These are phyloP conservation scores for Sycophila texana DNA, from an alignment of 2,888 invertebrate species.

Conservation along the genomic window DNA sequence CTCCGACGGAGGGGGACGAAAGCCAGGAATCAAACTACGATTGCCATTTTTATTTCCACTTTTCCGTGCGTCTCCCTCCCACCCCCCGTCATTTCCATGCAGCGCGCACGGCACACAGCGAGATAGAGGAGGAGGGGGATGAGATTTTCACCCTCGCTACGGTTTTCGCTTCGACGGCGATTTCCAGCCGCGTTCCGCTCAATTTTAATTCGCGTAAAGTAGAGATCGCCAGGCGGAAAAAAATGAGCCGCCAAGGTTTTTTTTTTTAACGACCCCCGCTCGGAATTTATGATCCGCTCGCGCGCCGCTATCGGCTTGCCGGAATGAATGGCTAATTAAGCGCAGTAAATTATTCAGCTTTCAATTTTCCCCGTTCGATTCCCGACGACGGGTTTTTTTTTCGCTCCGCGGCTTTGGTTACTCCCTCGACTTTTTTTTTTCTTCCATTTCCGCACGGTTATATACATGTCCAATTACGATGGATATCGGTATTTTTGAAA, in stretches of 20 bases:
- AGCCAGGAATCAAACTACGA: constrained; percentile 70
- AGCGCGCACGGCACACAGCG: constrained; percentile 40
- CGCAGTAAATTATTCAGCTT: constrained; percentile 45
- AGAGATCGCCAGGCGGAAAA: constrained; percentile 49
- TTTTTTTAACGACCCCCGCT: neutral
- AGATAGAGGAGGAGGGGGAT: too few relatives aligned
- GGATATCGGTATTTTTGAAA: constrained; percentile 21
- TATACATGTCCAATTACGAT: constrained; percentile 45
- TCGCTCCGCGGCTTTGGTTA: neutral
- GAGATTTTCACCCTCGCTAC: constrained; percentile 38
- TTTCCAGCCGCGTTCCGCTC: constrained; percentile 59
- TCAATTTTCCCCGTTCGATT: constrained; percentile 52
- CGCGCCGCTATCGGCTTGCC: neutral
- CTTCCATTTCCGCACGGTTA: neutral
- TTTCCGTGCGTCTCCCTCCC: constrained; percentile 51
- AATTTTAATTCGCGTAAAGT: constrained; percentile 68
- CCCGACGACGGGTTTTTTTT: neutral
- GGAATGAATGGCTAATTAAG: constrained; percentile 51
- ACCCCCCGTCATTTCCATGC: constrained; percentile 51
- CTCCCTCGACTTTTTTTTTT: neutral
- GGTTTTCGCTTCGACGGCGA: constrained; percentile 53
- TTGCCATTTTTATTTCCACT: constrained; percentile 72
- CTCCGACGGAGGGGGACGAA: constrained; percentile 39
- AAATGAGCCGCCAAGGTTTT: constrained; percentile 13
- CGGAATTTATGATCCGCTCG: constrained; percentile 57